A percentile compares a stretch with the other conserved stretches of the same genome.
Evolutionary conservation across 2,797 vertebrate genomes (phyloP).

Genomic region (Sebastiscus tertius): DNA sequence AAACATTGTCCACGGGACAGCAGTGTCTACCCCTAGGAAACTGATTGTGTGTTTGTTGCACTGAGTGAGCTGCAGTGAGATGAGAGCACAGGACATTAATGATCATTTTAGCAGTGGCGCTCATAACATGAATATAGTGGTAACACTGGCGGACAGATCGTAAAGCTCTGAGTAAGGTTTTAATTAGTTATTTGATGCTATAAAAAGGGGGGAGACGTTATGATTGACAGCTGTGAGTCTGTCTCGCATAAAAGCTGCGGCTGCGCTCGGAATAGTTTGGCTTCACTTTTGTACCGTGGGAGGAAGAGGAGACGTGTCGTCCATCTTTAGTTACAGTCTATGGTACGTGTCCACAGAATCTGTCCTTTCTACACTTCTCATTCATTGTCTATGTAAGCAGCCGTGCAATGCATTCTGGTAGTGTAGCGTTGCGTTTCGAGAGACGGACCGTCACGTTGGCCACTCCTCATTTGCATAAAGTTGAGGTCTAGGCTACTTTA

Average conservation of each 20-base stretch:
- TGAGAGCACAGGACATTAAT: neutral
- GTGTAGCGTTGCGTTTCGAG: accelerated
- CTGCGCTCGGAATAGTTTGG: no score
- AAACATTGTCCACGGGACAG: neutral
- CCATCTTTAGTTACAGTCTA: no score
- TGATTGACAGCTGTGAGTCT: no score
- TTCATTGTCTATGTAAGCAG: neutral
- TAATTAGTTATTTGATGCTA: neutral
- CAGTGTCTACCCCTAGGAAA: neutral
- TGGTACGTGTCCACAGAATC: no score
- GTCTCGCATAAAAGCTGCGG: accelerated
- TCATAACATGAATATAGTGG: neutral
- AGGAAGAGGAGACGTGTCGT: no score
- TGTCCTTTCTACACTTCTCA: neutral
- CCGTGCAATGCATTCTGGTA: neutral
- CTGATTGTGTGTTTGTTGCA: neutral
- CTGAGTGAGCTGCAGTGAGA: neutral
- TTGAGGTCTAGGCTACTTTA: no score
- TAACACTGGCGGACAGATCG: neutral
- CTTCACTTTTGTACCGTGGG: no score
- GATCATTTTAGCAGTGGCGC: neutral
- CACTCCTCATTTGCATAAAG: neutral
- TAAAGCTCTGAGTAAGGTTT: neutral
- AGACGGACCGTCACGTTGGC: neutral
- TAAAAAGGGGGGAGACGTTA: neutral